These are phyloP conservation scores for Abrostola tripartita DNA, from an alignment of 2,888 invertebrate genomes.

Conservation along the genomic window DNA sequence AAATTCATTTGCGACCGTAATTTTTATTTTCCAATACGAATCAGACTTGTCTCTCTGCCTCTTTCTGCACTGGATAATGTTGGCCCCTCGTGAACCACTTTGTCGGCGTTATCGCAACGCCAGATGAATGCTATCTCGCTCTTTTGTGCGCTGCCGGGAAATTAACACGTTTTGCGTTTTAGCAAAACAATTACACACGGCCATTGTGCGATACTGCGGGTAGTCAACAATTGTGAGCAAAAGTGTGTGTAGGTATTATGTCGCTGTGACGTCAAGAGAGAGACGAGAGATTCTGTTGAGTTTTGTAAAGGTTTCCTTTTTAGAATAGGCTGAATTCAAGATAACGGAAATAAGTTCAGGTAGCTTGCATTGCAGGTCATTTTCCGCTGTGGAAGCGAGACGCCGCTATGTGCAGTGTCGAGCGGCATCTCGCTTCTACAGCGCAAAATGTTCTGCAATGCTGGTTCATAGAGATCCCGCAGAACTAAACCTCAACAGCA, in stretches of 20 bases:
- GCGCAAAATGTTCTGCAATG: no score
- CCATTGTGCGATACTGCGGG: slow-evolving; percentile 50
- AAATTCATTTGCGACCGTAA: no score
- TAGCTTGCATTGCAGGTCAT: no score
- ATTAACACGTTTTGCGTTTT: slow-evolving; percentile 61
- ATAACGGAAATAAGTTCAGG: no score
- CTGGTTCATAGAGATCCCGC: no score
- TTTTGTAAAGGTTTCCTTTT: not conserved
- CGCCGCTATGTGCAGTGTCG: no score
- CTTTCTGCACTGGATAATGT: slow-evolving; percentile 2
- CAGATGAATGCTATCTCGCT: slow-evolving; percentile 59
- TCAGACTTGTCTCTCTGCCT: slow-evolving; percentile 17
- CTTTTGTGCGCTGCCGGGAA: slow-evolving; percentile 57
- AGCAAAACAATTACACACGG: slow-evolving; percentile 58
- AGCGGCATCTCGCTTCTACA: no score
- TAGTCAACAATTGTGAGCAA: slow-evolving; percentile 27
- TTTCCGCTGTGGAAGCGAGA: no score
- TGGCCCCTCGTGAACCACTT: slow-evolving; percentile 54
- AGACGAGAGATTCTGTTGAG: slow-evolving; percentile 16
- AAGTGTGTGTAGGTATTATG: slow-evolving; percentile 9
- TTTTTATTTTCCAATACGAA: not conserved
- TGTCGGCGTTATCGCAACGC: slow-evolving; percentile 55
- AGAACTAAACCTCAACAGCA: no score
- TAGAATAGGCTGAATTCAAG: no score
- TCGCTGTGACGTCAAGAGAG: slow-evolving; percentile 4